These are phyloP conservation scores for Zeus faber DNA, from an alignment of 2,113 vertebrate genomes.

Conservation along the genomic window DNA sequence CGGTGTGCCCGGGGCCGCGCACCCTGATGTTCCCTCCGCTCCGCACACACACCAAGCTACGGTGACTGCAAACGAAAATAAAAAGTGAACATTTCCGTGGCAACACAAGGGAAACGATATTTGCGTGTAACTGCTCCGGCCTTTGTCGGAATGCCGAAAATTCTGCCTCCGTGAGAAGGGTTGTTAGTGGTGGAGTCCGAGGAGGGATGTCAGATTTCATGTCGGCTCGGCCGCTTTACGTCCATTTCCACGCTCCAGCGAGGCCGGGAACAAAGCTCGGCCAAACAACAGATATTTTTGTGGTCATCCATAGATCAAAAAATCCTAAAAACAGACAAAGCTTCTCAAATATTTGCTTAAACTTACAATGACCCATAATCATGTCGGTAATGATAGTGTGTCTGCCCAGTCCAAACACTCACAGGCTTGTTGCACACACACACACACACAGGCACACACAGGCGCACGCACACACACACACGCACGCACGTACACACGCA, in stretches of 20 bases:
- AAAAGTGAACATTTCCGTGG: constrained; percentile 20
- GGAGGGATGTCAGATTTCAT: constrained; percentile 42
- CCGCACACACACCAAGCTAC: too few species aligned
- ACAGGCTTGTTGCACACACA: constrained; percentile 48
- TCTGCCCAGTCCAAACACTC: constrained; percentile 64
- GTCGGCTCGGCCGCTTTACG: constrained; percentile 39
- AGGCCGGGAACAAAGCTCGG: constrained; percentile 50
- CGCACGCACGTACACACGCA: constrained; percentile 27
- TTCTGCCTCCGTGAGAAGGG: constrained; percentile 45
- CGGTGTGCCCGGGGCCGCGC: too few species aligned
- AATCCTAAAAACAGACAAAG: constrained; percentile 67
- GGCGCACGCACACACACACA: constrained; percentile 8
- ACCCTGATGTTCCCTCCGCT: too few species aligned
- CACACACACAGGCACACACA: constrained; percentile 33
- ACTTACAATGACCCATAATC: constrained; percentile 71
- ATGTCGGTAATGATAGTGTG: constrained; percentile 65
- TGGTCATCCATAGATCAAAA: constrained; percentile 55
- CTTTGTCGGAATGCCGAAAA: constrained; percentile 31
- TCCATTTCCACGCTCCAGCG: constrained; percentile 44
- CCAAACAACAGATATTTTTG: constrained; percentile 49
- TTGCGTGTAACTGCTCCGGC: too few species aligned
- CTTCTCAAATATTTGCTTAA: constrained; percentile 70
- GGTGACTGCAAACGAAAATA: too few species aligned
- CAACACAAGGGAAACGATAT: constrained; percentile 18
- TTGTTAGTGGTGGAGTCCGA: constrained; percentile 51